Conservation (phyloP, 2,797 vertebrate species). For the Threskiornis aethiopicus region DNA sequence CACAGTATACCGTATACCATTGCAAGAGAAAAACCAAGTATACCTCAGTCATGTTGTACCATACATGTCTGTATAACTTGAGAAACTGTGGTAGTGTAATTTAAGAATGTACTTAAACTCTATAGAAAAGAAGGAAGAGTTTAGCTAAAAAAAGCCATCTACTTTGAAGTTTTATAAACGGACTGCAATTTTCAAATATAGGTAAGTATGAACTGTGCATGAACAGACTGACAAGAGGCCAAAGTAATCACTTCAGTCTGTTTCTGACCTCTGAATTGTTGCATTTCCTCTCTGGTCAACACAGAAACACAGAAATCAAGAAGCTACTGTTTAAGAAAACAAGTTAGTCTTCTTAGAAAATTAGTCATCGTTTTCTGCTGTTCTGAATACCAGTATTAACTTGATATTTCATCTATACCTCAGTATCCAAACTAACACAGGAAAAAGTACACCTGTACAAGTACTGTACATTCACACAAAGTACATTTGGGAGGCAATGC, state of each 20-base stretch:
- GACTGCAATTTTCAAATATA: not conserved
- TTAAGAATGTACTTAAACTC: not conserved
- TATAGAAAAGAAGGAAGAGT: not conserved
- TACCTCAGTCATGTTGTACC: not conserved
- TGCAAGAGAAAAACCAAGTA: not conserved
- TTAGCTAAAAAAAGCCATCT: not conserved
- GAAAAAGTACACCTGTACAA: not conserved
- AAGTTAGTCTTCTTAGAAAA: not conserved
- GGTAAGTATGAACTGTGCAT: not conserved
- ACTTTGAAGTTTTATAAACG: not conserved
- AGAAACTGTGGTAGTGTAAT: not conserved
- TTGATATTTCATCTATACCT: not conserved
- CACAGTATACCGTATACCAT: not conserved
- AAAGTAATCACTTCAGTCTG: not conserved
- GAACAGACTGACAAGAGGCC: not conserved
- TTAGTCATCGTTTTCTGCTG: not conserved
- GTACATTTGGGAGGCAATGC: not conserved
- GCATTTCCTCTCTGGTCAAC: not conserved
- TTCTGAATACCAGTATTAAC: not conserved
- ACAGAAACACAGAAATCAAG: not conserved
- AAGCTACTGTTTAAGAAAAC: not conserved
- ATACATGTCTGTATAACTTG: not conserved
- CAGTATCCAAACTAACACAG: not conserved
- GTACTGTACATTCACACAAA: not conserved
- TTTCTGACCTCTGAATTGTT: not conserved